Evolutionary conservation across 2,888 invertebrate species (phyloP), one percentile per base, ranked within the genome.

Genomic region (Drosophila colorata): DNA sequence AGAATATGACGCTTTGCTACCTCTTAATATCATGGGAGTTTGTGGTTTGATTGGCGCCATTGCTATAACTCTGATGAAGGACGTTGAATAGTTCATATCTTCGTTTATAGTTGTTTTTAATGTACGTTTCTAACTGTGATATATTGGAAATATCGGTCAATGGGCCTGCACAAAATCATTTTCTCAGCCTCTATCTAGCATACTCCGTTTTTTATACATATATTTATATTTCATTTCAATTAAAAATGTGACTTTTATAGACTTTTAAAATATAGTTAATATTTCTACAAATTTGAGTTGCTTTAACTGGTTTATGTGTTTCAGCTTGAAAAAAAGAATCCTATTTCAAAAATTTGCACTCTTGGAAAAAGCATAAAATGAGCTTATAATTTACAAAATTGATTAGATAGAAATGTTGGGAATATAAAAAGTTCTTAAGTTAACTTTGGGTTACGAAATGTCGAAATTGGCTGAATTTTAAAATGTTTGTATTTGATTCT

Each of bases 11-110:
- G 88, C 91, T 23, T 85, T 93, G 40, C 80, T 94, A 68, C 94
- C 94, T 1, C 91, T 94, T 89, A 92, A 92, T 40, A 90, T 94
- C 18, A 93, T 94, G 90, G 94, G 94, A 5, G 90, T 92, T 25
- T 91, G 92, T 44, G 93, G 94, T 1, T 77, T 94, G 8, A 76
- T 93, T 55, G 94, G 94, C 40, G 94, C 94, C 18, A 74, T 93
- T 23, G 91, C 93, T 18, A 91, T 93, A 14, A 89, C 93, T 33
- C 88, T 94, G 65, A 93, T 94, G 82, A 94, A 94, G 43, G 90
- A 91, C 71, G 86, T 88, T 47, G 63, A 80, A 58, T 70, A 79
- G 60, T 37, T 47, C 11, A 33, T 33, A 18, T 59, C 35, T 49
- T 49, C 25, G 16, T 14, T 14, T 56, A 48, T 11, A 43, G 55